Evolutionary conservation across 1,140 invertebrate genomes (phyloP), one percentile per base, ranked within the genome.

Genomic region (Drosophila varians): DNA sequence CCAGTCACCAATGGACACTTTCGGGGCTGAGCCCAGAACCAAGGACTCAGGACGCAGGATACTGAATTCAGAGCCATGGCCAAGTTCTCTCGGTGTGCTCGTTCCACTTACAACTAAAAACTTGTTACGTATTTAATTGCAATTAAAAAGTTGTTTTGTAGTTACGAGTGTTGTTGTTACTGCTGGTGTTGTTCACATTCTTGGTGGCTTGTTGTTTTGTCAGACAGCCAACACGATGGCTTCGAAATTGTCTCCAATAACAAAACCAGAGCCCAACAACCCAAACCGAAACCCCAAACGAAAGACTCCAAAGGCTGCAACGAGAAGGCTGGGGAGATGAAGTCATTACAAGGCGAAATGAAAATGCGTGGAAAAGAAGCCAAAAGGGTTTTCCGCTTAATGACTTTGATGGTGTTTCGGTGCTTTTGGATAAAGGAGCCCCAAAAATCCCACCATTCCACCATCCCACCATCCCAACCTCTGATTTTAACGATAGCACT

Each of bases 121-220:
- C 82, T 87, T 87, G 82, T 87, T 87, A 87, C 83, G 82, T 87
- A 87, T 87, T 87, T 87, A 87, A 87, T 87, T 87, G 82, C 82
- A 87, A 87, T 87, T 87, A 87, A 87, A 87, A 87, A 87, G 82
- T 87, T 86, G 77, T 86, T 87, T 68, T 87, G 76, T 86, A 82
- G 82, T 87, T 87, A 72, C 83, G 74, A 87, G 71, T 87, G 77
- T 76, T 65, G 49, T 72, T 79, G 43, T 61, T 69, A 42, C 52
- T 66, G 11, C 57, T 40, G 53, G 28, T 58, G 45, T 38, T 58
- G 34, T 65, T 65, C 58, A 34, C 62, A 49, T 60, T 64, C 60
- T 64, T 64, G 23, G 51, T 73, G 54, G 51, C 25, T 49, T 56
- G 36, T 54, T 77, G 52, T 49, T 70, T 52, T 76, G 56, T 19